Evolutionary conservation across 2,888 invertebrate species (phyloP).

Genomic region (Chesias legatella): DNA sequence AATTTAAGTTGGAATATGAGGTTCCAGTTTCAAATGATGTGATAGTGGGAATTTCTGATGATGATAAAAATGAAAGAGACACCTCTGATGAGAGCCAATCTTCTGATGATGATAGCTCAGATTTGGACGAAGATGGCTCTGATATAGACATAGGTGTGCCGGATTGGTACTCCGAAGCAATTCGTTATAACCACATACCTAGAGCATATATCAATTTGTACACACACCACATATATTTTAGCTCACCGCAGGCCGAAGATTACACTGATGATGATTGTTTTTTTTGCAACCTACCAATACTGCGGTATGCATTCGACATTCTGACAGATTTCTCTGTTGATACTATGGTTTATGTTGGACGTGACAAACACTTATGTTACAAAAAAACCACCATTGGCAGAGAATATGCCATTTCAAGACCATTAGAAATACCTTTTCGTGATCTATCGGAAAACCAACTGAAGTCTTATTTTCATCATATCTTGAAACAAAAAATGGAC

Average conservation of each 20-base stretch:
- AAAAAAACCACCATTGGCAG: slow-evolving; percentile 47
- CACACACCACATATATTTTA: slow-evolving; percentile 82
- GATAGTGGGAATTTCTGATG: not conserved
- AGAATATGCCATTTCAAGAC: slow-evolving; percentile 44
- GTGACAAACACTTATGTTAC: slow-evolving; percentile 53
- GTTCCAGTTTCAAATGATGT: not conserved
- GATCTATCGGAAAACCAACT: slow-evolving; percentile 49
- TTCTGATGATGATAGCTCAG: slow-evolving; percentile 34
- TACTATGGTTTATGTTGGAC: slow-evolving; percentile 56
- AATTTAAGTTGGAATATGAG: slow-evolving; percentile 2
- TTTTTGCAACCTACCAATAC: slow-evolving; percentile 80
- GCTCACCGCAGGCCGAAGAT: slow-evolving; percentile 87
- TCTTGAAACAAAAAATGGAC: slow-evolving; percentile 66
- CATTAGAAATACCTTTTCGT: slow-evolving; percentile 40
- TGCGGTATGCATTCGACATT: slow-evolving; percentile 80
- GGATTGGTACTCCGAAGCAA: slow-evolving; percentile 83
- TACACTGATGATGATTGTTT: slow-evolving; percentile 81
- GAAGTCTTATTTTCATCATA: slow-evolving; percentile 63
- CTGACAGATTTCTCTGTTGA: slow-evolving; percentile 61
- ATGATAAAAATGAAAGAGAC: slow-evolving; percentile 27
- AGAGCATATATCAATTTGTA: slow-evolving; percentile 85
- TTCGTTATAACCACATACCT: slow-evolving; percentile 82
- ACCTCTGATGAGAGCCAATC: slow-evolving; percentile 32
- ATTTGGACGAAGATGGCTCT: slow-evolving; percentile 28
- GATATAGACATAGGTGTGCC: slow-evolving; percentile 61